phyloP scores from a whole-genome alignment of 92 coral and sea anemone genomes.

The Zoanthus sansibaricus region DNA sequence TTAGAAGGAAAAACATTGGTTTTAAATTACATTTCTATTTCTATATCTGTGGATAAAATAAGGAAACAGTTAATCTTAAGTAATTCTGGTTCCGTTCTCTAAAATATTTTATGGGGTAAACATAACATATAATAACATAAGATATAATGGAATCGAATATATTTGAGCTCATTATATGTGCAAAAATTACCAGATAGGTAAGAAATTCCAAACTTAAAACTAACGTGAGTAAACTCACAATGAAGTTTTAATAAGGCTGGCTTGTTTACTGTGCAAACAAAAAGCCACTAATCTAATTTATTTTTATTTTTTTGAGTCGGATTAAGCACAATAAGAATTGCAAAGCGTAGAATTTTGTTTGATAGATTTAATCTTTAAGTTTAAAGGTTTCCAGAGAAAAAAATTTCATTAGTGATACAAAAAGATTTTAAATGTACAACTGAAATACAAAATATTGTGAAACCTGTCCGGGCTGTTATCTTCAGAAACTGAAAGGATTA shows the following conservation, averaged over 20 bases:
- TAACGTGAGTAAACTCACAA: too few species aligned
- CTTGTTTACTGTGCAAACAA: background rate
- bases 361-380: too few species aligned
- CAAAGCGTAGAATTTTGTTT: background rate
- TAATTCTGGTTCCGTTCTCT: background rate
- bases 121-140: too few species aligned
- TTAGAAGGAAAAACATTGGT: constrained; percentile 5
- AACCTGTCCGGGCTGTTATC: constrained; percentile 13
- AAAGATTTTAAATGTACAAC: background rate
- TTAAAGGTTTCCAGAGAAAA: too few species aligned
- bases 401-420: too few species aligned
- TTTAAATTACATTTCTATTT: constrained; percentile 46
- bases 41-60: background rate
- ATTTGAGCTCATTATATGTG: too few species aligned
- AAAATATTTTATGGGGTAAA: background rate
- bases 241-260: too few species aligned
- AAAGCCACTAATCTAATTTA: constrained; percentile 20
- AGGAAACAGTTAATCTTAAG: background rate
- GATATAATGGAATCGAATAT: too few species aligned
- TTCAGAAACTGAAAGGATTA: constrained; percentile 36
- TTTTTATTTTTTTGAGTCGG: background rate
- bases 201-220: too few species aligned
- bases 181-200: too few species aligned
- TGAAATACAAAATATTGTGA: background rate
- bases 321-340: background rate